phyloP scores from a whole-genome alignment of 2,113 vertebrate genomes.

The Dinomys branickii region DNA sequence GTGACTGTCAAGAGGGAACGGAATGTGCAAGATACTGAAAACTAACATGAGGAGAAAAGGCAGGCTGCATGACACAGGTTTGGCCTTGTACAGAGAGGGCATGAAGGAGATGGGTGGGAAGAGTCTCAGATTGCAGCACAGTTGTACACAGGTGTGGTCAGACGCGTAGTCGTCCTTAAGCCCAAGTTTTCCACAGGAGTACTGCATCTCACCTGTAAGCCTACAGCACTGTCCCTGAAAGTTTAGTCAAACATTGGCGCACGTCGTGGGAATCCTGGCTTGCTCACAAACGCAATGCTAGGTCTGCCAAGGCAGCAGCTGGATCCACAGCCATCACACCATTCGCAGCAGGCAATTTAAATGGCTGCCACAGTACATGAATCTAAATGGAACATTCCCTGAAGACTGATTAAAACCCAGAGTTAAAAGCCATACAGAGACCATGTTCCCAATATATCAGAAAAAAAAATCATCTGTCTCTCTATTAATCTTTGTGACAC shows the following conservation, averaged over 20 bases:
- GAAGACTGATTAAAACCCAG: constrained; percentile 4
- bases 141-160: not conserved
- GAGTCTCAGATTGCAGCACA: not conserved
- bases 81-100: not conserved
- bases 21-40: not conserved
- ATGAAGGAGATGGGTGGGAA: not conserved
- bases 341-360: not conserved
- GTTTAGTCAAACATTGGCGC: not conserved
- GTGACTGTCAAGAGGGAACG: not conserved
- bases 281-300: not conserved
- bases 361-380: not conserved
- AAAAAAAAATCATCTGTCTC: not conserved
- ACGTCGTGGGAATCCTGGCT: not conserved
- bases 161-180: not conserved
- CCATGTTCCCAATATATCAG: constrained; percentile 25
- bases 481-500: not conserved
- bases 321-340: not conserved
- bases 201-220: not conserved
- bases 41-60: not conserved
- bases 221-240: not conserved
- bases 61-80: not conserved
- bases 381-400: constrained; percentile 44
- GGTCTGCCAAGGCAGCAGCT: not conserved
- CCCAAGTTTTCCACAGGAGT: not conserved
- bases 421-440: constrained; percentile 34